Evolutionary conservation across 2,797 vertebrate species (phyloP), one percentile per base, ranked within the genome.

Genomic region (Antennarius maculatus): DNA sequence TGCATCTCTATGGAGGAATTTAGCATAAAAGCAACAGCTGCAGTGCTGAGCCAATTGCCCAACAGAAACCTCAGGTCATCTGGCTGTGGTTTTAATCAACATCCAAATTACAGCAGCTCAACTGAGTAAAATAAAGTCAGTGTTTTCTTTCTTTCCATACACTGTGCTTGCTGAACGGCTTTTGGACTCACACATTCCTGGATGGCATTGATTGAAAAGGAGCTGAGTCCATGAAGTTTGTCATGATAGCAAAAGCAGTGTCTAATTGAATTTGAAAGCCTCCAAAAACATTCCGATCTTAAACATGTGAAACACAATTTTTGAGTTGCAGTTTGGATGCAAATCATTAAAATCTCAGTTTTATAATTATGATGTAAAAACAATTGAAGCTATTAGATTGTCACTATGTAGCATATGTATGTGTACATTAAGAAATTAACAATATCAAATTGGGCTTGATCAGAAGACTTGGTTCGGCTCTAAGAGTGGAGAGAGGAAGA

Each of bases 21-120:
- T 84, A 78, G 88, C 85, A 88, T 86, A 76, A 90, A 86, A 86
- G 88, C 83, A 91, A 88, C 91, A 92, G 90, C 88, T 94, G 83
- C 86, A 82, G 74, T 37, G 71, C 79, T 90, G 82, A 39, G 51
- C 75, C 48, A 84, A 88, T 93, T 83, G 90, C 80, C 87, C 79
- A 72, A 80, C 76, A 82, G 76, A 90, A 83, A 91, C 76, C 75
- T 43, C 64, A 82, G 88, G 87, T 92, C 89, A 87, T 77, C 82
- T 89, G 84, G 82, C 89, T 81, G 90, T 61, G 76, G 84, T 93
- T 41, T 95, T 93, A 95, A 95, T 92, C 86, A 92, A 91, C 92
- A 93, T 89, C 91, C 73, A 88, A 93, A 95, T 94, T 85, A 84
- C 80, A 89, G 72, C 79, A 88, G 91, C 90, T 93, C 91, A 84